Percentiles rank a stretch among this genome's conserved stretches.
These are phyloP conservation scores for Ranitomeya variabilis DNA, from an alignment of 2,113 vertebrate species.

Conservation along the genomic window DNA sequence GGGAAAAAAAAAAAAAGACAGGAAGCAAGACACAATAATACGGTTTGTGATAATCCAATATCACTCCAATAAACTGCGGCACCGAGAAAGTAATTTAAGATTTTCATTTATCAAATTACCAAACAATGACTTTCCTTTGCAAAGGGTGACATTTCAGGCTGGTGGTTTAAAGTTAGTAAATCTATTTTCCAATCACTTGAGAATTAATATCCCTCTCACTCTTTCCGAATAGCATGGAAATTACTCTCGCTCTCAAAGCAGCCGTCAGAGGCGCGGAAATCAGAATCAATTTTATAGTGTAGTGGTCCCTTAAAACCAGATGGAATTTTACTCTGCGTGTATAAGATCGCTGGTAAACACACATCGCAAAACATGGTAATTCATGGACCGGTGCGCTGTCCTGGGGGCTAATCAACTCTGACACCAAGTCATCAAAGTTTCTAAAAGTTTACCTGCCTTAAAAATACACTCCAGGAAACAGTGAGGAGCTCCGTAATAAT, in stretches of 20 bases:
- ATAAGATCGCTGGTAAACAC: not conserved
- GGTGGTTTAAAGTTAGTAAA: constrained; percentile 50
- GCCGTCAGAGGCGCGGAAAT: constrained; percentile 20
- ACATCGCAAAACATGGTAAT: not conserved
- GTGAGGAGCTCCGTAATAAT: too few relatives aligned
- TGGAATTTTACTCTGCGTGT: constrained; percentile 31
- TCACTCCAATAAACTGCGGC: constrained; percentile 46
- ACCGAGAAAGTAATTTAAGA: constrained; percentile 47
- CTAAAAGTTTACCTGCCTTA: too few relatives aligned
- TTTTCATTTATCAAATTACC: constrained; percentile 46
- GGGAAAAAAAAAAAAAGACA: constrained; percentile 14
- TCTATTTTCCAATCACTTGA: constrained; percentile 48
- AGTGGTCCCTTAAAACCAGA: constrained; percentile 47
- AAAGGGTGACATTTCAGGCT: constrained; percentile 32
- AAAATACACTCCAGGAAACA: too few relatives aligned
- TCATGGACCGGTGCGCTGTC: not conserved
- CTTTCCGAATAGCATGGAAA: constrained; percentile 30
- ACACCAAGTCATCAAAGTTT: not conserved
- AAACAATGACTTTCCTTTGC: constrained; percentile 34
- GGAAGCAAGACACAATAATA: constrained; percentile 33
- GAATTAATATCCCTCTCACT: constrained; percentile 46
- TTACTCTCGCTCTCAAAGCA: constrained; percentile 14
- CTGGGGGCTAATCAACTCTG: not conserved
- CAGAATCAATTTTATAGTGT: constrained; percentile 50
- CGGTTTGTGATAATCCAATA: constrained; percentile 49